Evolutionary conservation across 2,888 invertebrate species (phyloP), one percentile per base, ranked within the genome.

Genomic region (Sturmia bella): DNA sequence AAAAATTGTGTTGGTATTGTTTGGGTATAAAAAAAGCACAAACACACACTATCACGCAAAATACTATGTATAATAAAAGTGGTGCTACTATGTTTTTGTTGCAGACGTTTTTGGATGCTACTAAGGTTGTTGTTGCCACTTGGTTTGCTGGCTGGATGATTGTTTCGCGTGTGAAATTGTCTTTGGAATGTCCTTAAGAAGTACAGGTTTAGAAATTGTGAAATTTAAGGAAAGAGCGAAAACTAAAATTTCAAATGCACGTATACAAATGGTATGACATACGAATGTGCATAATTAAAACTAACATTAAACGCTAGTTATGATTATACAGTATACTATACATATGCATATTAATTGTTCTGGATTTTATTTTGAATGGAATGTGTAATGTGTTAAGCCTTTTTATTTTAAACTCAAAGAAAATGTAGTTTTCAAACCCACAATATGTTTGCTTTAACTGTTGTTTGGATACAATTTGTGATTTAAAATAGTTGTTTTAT

Each of bases 161-260:
- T 78, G 59, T 74, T 78, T 73, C 69, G 73, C 75, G 74, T 83
- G 52, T 83, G 70, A 87, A 88, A 89, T 89, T 88, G 89, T 87
- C 89, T 89, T 89, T 89, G 89, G 89, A 89, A 89, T 87, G 89
- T 89, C 89, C 89, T 89, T 87, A 88, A 89, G 89, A 88, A 88
- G 87, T 86, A 89, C 88, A 82, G 82, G 78, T 78, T 78, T 75
- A 66, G 61, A 78, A 59, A 78, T 75, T 59, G 70, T 70, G 66
- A 12, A 75, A 63, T 50, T 83, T 84, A 85, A 88, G 82, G 80
- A 84, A 84, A 85, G 84, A 61, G 37, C 41, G 59, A 45, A 61
- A 43, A 64, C 32, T 45, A 21, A 73, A 64, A 64, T 11, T 56
- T 32, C 32, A 54, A 70, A 68, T 66, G 61, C 66, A 59, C 5